Evolutionary conservation across 2,888 invertebrate species (phyloP), one percentile per base, ranked within the genome.

Genomic region (Watsonalla cultraria): DNA sequence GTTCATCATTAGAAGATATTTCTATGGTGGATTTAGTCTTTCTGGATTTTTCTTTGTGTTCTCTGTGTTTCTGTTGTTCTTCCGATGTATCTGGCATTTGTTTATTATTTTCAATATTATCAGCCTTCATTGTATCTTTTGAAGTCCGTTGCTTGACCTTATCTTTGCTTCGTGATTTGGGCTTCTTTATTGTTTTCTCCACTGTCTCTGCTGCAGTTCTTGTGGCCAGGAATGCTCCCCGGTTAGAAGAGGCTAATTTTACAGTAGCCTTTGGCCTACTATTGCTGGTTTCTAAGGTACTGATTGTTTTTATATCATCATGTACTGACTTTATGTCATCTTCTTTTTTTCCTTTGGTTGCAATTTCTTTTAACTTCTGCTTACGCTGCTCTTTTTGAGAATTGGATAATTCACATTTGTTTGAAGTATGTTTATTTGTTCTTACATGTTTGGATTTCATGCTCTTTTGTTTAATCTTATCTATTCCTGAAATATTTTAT

Each of bases 161-260:
- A 45, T 45, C 56, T 53, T 53, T 51, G 37, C 39, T 55, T 62
- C 24, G 24, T 24, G 24, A 24, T 24, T 65, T 51, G 47, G 47
- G 54, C 62, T 65, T 51, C 65, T 66, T 58, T 24, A 49, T n/a
- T 45, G 57, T 61, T 45, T 57, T 63, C 53, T 56, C 63, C 50
- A 67, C 65, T 57, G 72, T 66, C 46, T 65, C 52, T 50, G 65
- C 60, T 53, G 64, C 61, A 52, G 34, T 9, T 14, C 14, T 83
- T 24, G 24, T 4, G 15, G 82, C 84, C 48, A 94, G 78, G 67
- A 93, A 92, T 45, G 92, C 92, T 0, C 92, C 92, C 37, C 93
- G 86, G 62, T 92, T 93, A 37, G 84, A 83, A 24, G 78, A 64
- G 0, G 92, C 92, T 7, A 92, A 62, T 75, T 92, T 94, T 0